Evolutionary conservation across 2,797 vertebrate species (phyloP).

Genomic region (Falco novaeseelandiae): DNA sequence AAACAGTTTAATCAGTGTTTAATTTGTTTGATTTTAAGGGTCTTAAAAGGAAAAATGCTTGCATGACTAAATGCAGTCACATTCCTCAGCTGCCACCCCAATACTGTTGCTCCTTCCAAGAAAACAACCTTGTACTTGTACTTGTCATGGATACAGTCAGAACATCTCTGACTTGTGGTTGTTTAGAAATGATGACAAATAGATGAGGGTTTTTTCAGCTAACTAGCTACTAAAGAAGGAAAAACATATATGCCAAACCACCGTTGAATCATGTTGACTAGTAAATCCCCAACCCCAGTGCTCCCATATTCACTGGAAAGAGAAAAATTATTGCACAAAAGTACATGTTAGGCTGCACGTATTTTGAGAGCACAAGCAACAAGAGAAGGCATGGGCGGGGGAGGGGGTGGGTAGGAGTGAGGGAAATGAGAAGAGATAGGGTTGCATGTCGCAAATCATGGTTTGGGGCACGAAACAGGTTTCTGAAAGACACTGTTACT

Average conservation of each 20-base stretch:
- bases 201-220: constrained; percentile 44
- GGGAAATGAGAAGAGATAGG: background rate
- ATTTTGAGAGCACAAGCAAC: background rate
- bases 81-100: constrained; percentile 22
- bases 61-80: constrained; percentile 13
- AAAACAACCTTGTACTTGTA: constrained; percentile 8
- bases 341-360: background rate
- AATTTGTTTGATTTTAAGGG: constrained; percentile 75
- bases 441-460: background rate
- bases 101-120: constrained; percentile 32
- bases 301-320: constrained; percentile 6
- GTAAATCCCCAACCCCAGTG: constrained; percentile 6
- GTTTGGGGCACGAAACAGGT: background rate
- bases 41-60: constrained; percentile 62
- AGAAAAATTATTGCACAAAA: constrained; percentile 13
- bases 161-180: constrained; percentile 43
- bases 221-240: constrained; percentile 51
- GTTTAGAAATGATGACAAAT: constrained; percentile 33
- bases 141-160: background rate
- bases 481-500: background rate
- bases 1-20: constrained; percentile 67
- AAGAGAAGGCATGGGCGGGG: background rate
- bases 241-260: constrained; percentile 36
- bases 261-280: constrained; percentile 46
- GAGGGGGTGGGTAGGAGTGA: background rate